A percentile compares a stretch with the other conserved stretches of the same genome.
Evolutionary conservation across 2,797 vertebrate genomes (phyloP).

Genomic region (Monodelphis domestica): DNA sequence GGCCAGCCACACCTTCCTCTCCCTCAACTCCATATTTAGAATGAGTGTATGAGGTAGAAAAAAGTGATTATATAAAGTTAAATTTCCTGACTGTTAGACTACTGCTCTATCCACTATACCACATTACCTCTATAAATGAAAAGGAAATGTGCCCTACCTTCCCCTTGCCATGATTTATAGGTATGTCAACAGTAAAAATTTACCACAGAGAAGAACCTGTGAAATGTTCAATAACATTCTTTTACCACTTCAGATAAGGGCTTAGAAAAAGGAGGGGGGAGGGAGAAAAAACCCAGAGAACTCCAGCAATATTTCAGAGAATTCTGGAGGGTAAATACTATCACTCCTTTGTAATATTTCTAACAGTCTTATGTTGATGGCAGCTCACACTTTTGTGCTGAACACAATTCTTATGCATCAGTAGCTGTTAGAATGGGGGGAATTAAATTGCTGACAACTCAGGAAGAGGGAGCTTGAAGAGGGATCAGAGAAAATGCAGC

Average conservation of each 20-base stretch:
- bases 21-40: background rate
- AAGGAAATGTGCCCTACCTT: background rate
- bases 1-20: background rate
- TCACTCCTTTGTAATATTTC: conserved; percentile 8
- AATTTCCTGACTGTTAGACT: background rate
- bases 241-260: background rate
- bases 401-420: conserved; percentile 3
- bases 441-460: conserved; percentile 32
- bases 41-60: background rate
- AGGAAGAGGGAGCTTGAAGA: conserved; percentile 2
- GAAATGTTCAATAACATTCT: background rate
- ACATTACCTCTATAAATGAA: background rate
- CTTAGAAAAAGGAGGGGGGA: background rate
- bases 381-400: conserved; percentile 21
- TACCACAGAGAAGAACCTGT: background rate
- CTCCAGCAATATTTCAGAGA: background rate
- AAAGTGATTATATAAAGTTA: background rate
- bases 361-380: background rate
- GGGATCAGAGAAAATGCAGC: background rate
- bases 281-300: background rate
- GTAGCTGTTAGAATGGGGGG: background rate
- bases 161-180: conserved; percentile 12
- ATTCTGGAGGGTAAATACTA: background rate
- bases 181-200: background rate
- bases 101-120: background rate